These are phyloP conservation scores for Psittacula echo DNA, from an alignment of 2,797 vertebrate genomes.

Conservation along the genomic window DNA sequence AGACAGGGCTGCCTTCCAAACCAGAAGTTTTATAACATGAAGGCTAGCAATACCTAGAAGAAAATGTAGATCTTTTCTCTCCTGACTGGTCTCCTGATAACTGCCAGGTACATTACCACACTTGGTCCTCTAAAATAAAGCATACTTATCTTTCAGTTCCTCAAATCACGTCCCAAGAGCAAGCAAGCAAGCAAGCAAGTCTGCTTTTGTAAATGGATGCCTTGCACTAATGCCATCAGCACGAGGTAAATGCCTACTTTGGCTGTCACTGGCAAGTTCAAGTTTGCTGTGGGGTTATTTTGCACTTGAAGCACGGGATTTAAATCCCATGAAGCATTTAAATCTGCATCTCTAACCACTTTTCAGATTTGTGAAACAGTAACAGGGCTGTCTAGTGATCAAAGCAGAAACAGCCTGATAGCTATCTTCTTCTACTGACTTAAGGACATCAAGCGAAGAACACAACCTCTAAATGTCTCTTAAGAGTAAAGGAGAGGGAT, in stretches of 20 bases:
- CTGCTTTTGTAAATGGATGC: not conserved
- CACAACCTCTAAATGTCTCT: not conserved
- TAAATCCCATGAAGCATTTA: not conserved
- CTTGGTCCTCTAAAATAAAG: not conserved
- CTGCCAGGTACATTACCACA: not conserved
- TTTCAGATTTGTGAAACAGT: not conserved
- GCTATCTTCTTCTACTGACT: not conserved
- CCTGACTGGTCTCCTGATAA: not conserved
- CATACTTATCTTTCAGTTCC: not conserved
- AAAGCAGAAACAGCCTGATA: not conserved
- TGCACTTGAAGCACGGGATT: not conserved
- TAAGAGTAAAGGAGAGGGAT: not conserved
- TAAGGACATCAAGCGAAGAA: not conserved
- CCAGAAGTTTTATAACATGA: not conserved
- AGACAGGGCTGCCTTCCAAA: not conserved
- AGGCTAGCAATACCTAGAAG: not conserved
- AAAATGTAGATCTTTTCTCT: not conserved
- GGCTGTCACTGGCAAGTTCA: fast-evolving
- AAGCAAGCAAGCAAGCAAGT: not conserved
- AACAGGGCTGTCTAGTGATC: not conserved
- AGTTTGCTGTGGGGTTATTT: not conserved
- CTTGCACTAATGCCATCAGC: not conserved
- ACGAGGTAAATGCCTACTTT: not conserved
- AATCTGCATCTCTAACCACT: not conserved
- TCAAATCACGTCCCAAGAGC: not conserved